These are phyloP conservation scores for Empis livida DNA, from an alignment of 2,888 invertebrate genomes.

Conservation along the genomic window DNA sequence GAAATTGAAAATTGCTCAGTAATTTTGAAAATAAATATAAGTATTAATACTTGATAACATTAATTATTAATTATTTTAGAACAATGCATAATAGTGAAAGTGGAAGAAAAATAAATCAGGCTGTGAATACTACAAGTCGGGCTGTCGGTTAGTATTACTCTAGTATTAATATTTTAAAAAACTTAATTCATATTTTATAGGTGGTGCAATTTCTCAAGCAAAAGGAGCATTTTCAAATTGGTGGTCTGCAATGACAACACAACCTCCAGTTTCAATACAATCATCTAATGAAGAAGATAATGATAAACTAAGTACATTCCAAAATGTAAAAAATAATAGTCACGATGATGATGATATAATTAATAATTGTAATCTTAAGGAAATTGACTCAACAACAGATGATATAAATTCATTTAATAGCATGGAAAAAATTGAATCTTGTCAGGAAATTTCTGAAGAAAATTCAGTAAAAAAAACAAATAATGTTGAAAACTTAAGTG, in stretches of 20 bases:
- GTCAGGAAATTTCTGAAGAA: slow-evolving; percentile 21
- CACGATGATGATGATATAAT: slow-evolving; percentile 17
- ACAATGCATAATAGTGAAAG: slow-evolving; percentile 91
- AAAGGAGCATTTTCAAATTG: slow-evolving; percentile 75
- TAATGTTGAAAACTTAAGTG: slow-evolving; percentile 12
- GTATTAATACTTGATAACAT: neutral
- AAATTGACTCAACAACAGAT: slow-evolving; percentile 1
- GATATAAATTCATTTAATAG: slow-evolving; percentile 4
- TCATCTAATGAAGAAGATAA: slow-evolving; percentile 8
- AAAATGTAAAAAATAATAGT: slow-evolving; percentile 19
- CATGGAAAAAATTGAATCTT: slow-evolving; percentile 15
- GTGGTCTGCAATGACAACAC: slow-evolving; percentile 50
- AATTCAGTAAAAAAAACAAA: slow-evolving; percentile 7
- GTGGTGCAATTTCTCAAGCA: slow-evolving; percentile 78
- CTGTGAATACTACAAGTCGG: slow-evolving; percentile 80
- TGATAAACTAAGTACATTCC: slow-evolving; percentile 21
- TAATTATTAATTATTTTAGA: slow-evolving; percentile 39
- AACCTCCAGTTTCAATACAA: slow-evolving; percentile 7
- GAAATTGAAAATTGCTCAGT: slow-evolving; percentile 84
- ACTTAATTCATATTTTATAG: slow-evolving; percentile 30
- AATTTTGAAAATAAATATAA: slow-evolving; percentile 35
- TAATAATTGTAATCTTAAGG: neutral
- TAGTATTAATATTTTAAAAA: neutral
- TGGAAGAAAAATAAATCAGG: slow-evolving; percentile 85
- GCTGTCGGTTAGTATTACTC: slow-evolving; percentile 49